phyloP scores from a whole-genome alignment of 2,888 invertebrate species.

The Chymomyza procnemis region DNA sequence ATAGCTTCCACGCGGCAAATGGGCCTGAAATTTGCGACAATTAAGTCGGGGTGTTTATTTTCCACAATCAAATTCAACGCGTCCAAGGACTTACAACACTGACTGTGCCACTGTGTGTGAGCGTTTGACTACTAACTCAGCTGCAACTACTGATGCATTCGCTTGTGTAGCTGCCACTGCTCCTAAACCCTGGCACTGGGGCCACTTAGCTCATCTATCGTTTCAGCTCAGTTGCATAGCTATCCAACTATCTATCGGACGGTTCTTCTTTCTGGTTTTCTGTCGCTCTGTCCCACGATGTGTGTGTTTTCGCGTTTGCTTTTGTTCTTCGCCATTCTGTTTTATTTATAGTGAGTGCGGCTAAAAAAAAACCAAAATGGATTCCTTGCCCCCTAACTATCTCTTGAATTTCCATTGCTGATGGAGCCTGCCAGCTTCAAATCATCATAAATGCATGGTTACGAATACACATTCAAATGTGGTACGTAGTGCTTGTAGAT shows the following conservation, averaged over 20 bases:
- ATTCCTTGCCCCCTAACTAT: not conserved
- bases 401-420: constrained; percentile 29
- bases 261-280: not conserved
- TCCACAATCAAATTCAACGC: too few relatives aligned
- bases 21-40: too few relatives aligned
- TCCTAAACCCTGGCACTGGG: not conserved
- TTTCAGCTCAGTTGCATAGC: not conserved
- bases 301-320: constrained; percentile 8
- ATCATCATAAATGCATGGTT: constrained; percentile 73
- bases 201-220: not conserved
- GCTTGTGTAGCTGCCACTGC: not conserved
- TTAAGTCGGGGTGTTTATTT: too few relatives aligned
- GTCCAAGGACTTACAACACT: too few relatives aligned
- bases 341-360: constrained; percentile 68
- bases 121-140: not conserved
- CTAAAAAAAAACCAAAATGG: constrained; percentile 33
- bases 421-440: constrained; percentile 64
- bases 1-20: too few relatives aligned
- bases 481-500: not conserved
- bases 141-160: constrained; percentile 4
- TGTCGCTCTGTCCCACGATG: constrained; percentile 8
- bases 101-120: not conserved
- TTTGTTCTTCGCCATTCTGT: constrained; percentile 46
- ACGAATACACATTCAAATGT: constrained; percentile 18
- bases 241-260: not conserved